Evolutionary conservation across 2,797 vertebrate species (phyloP).

Genomic region (Adrianichthys oophorus): DNA sequence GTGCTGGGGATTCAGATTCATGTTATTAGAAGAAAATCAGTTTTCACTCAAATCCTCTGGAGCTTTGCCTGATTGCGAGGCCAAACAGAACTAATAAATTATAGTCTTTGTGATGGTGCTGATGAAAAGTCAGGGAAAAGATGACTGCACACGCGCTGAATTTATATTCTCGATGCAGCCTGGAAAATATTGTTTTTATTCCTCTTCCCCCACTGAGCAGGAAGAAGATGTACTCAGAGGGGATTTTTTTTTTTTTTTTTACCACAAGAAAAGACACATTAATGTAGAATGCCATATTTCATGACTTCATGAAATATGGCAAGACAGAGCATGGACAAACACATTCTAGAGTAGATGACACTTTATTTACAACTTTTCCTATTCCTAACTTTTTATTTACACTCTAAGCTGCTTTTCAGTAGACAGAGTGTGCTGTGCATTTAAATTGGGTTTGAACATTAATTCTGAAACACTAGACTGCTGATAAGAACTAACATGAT

Average conservation of each 20-base stretch:
- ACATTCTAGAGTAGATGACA: no score
- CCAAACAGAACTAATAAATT: constrained; percentile 22
- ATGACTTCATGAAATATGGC: background rate
- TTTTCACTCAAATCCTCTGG: constrained; percentile 27
- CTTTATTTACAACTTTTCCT: no score
- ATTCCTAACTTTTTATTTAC: no score
- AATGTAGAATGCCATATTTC: background rate
- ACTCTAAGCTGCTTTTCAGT: background rate
- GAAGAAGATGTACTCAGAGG: background rate
- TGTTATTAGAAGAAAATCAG: constrained; percentile 27
- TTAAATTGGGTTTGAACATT: constrained; percentile 23
- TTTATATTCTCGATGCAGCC: constrained; percentile 15
- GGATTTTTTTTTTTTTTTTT: constrained; percentile 10
- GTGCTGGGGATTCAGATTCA: constrained; percentile 34
- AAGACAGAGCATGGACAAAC: background rate
- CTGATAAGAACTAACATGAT: constrained; percentile 28
- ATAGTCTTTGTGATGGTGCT: constrained; percentile 19
- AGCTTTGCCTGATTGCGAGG: constrained; percentile 7
- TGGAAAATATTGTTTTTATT: constrained; percentile 18
- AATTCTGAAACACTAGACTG: constrained; percentile 40
- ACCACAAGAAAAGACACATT: background rate
- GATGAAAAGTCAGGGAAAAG: constrained; percentile 13
- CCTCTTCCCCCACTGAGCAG: background rate
- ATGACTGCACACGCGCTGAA: constrained; percentile 4
- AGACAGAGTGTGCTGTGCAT: constrained; percentile 16